These are phyloP conservation scores for Astreopora myriophthalma DNA, from an alignment of 64 coral and sea anemone genomes.

Conservation along the genomic window DNA sequence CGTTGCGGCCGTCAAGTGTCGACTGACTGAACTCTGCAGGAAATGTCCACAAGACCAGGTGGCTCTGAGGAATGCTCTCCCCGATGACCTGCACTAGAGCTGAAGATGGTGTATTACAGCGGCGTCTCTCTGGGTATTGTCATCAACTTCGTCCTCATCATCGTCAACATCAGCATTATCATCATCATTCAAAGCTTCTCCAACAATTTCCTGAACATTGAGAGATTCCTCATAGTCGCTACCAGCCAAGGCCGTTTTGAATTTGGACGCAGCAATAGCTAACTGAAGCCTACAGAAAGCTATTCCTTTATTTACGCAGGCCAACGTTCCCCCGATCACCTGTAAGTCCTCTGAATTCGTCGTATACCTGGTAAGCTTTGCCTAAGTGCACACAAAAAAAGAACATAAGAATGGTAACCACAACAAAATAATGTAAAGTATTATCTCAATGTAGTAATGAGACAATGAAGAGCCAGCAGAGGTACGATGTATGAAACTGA, in stretches of 20 bases:
- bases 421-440: no score
- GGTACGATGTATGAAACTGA: background rate
- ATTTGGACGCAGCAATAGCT: background rate
- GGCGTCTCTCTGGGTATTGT: no score
- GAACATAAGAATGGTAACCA: background rate
- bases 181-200: background rate
- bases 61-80: background rate
- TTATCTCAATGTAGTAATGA: background rate
- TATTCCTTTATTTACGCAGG: slow-evolving; percentile 6
- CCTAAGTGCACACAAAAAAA: background rate
- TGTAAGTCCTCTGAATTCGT: background rate
- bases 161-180: background rate
- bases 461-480: background rate
- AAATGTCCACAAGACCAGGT: background rate
- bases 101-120: background rate
- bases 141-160: background rate
- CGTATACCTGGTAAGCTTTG: background rate
- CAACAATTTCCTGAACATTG: background rate
- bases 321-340: background rate
- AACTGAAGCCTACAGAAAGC: background rate
- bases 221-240: background rate
- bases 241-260: background rate
- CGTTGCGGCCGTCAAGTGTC: slow-evolving; percentile 2
- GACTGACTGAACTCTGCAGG: slow-evolving; percentile 21
- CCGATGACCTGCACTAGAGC: background rate